phyloP scores from a whole-genome alignment of 2,113 vertebrate species.

The Dissostichus mawsoni region DNA sequence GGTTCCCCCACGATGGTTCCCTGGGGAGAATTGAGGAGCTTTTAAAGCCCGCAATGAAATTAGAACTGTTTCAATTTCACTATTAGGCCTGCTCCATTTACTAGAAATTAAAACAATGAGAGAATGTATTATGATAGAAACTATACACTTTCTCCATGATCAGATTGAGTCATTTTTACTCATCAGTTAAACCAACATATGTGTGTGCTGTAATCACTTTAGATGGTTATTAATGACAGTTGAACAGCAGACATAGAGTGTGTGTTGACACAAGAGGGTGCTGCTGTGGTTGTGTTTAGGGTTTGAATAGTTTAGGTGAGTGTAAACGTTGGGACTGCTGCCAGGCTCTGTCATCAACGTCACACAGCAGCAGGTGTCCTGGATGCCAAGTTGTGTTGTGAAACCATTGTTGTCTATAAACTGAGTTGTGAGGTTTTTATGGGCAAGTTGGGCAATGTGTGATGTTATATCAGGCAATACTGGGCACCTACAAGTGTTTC shows the following conservation, averaged over 20 bases:
- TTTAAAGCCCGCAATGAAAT: slow-evolving; percentile 35
- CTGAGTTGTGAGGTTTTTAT: background rate
- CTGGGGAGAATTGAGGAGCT: slow-evolving; percentile 28
- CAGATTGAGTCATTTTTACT: background rate
- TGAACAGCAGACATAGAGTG: slow-evolving; percentile 6
- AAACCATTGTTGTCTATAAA: background rate
- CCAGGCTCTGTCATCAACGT: slow-evolving; percentile 29
- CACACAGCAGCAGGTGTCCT: slow-evolving; percentile 1
- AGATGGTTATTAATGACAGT: slow-evolving; percentile 15
- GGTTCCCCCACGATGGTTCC: slow-evolving; percentile 30
- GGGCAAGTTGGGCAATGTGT: background rate
- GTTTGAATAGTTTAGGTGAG: slow-evolving; percentile 21
- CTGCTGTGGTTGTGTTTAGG: slow-evolving; percentile 31
- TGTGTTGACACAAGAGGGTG: slow-evolving; percentile 40
- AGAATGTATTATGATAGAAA: slow-evolving; percentile 28
- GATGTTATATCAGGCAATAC: background rate
- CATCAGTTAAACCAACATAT: background rate
- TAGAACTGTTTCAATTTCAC: slow-evolving; percentile 55
- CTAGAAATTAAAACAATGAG: slow-evolving; percentile 43
- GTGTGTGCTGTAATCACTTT: background rate
- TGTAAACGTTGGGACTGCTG: slow-evolving; percentile 12
- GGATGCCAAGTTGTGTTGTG: slow-evolving; percentile 20
- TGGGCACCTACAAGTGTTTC: no score
- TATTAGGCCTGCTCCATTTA: slow-evolving; percentile 54
- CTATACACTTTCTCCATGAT: slow-evolving; percentile 8